A percentile compares a stretch with the other conserved stretches of the same genome.
Evolutionary conservation across 2,888 invertebrate species (phyloP).

Genomic region (Masnerella sp.): DNA sequence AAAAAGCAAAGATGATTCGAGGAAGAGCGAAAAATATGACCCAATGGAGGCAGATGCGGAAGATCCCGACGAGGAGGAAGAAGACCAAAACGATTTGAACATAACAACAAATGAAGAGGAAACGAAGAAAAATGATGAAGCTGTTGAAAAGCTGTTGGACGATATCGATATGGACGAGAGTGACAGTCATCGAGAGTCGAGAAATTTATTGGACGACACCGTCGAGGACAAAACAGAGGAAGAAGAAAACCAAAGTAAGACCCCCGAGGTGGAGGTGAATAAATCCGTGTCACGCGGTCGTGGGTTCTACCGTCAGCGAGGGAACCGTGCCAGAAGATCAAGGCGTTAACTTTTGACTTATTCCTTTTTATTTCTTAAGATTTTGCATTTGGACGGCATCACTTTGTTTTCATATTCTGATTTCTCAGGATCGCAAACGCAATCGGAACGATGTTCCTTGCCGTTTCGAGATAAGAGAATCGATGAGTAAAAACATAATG

Average conservation of each 20-base stretch:
- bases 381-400: conserved; percentile 20
- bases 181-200: conserved; percentile 69
- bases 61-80: conserved; percentile 46
- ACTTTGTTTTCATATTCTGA: not conserved
- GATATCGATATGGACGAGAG: conserved; percentile 71
- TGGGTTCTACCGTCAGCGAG: conserved; percentile 67
- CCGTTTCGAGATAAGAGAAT: not conserved
- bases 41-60: conserved; percentile 61
- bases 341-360: too few species aligned
- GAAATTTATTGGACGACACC: conserved; percentile 71
- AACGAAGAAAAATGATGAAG: conserved; percentile 22
- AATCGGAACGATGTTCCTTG: not conserved
- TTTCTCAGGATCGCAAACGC: not conserved
- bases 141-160: conserved; percentile 62
- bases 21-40: conserved; percentile 59
- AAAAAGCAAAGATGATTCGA: conserved; percentile 26
- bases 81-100: not conserved
- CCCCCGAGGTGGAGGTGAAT: conserved; percentile 26
- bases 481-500: not conserved
- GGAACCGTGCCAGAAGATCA: conserved; percentile 72
- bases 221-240: conserved; percentile 66
- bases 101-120: conserved; percentile 21
- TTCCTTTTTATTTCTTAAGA: too few species aligned
- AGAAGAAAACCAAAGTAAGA: conserved; percentile 34
- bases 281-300: conserved; percentile 64